Base-by-base conservation (phyloP, 2,113 vertebrate species). In the Chaetura pelagica region DNA sequence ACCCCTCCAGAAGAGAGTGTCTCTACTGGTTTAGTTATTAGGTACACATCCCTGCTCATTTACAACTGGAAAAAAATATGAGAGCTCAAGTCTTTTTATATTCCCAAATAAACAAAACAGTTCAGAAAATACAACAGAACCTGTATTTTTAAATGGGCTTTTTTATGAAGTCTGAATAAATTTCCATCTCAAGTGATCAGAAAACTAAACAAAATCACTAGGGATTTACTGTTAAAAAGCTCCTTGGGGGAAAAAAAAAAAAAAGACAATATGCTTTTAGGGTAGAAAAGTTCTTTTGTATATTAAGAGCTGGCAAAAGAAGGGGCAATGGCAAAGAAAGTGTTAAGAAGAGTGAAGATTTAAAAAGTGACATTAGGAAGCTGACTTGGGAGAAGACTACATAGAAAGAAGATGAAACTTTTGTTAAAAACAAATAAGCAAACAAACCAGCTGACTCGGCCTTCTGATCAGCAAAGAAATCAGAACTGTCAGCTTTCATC, bases 381-480 rank as follows among this genome's bases (percentile, higher is more conserved):
- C 26, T 83, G 72, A 23, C 14, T 92, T 59, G 64, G 44, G 48
- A 87, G 58, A 8, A 90, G 27, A 77, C 77, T 75, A 67, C 49
- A 49, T 0, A 88, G 73, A 90, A 95, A 87, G 64, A 86, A 63
- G 67, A 74, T 0, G 0, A 80, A 86, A 10, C 55, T 90, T 80
- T 63, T 78, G 83, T 83, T 54, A 85, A 88, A 88, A 94, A 42
- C 26, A 85, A 88, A 83, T 72, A 91, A 96, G 75, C 57, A 92
- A 92, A 69, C 11, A 75, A 89, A 48, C 26, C 68, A 89, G 59
- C 64, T 93, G 38, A 32, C 48, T 34, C 30, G 13, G 59, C 26
- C 19, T 26, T 87, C 64, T 78, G 80, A 74, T 92, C 91, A 92
- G 32, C 82, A 86, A 93, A 91, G 95, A 94, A 96, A 96, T 93